phyloP scores from a whole-genome alignment of 2,888 invertebrate genomes.

The Parelbella ahira region DNA sequence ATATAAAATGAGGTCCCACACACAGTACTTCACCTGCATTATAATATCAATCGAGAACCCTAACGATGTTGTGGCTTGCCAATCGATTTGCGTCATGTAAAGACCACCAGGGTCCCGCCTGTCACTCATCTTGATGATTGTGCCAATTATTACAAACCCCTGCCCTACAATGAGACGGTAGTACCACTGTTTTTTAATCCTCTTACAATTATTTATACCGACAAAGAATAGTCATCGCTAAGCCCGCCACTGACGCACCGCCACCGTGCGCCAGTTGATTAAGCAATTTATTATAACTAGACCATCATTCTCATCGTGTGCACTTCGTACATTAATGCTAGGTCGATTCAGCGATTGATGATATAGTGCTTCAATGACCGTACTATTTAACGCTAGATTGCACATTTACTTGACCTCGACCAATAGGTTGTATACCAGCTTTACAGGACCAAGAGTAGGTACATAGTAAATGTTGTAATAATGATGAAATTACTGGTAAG shows the following conservation, averaged over 20 bases:
- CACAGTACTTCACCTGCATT: slow-evolving; percentile 1
- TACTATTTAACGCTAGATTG: neutral
- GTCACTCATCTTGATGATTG: slow-evolving; percentile 20
- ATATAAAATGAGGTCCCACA: neutral
- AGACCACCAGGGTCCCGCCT: slow-evolving; percentile 13
- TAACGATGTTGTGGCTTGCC: slow-evolving; percentile 1
- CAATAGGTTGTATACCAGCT: too few species aligned
- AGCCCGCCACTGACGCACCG: slow-evolving; percentile 13
- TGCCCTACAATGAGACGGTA: slow-evolving; percentile 18
- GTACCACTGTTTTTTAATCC: slow-evolving; percentile 11
- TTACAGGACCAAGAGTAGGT: too few species aligned
- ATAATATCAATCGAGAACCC: slow-evolving; percentile 1
- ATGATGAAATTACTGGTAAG: too few species aligned
- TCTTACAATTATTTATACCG: slow-evolving; percentile 23
- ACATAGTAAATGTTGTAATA: too few species aligned
- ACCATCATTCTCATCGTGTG: slow-evolving; percentile 15
- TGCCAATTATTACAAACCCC: slow-evolving; percentile 19
- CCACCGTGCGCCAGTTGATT: slow-evolving; percentile 13
- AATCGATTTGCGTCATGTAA: slow-evolving; percentile 16
- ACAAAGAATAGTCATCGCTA: slow-evolving; percentile 23
- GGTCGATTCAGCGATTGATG: slow-evolving; percentile 10
- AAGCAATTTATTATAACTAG: slow-evolving; percentile 21
- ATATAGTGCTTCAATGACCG: slow-evolving; percentile 10
- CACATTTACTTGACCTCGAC: too few species aligned
- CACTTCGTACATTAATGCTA: slow-evolving; percentile 1